Conservation (phyloP, 2,113 vertebrate genomes). For the Ictalurus punctatus region DNA sequence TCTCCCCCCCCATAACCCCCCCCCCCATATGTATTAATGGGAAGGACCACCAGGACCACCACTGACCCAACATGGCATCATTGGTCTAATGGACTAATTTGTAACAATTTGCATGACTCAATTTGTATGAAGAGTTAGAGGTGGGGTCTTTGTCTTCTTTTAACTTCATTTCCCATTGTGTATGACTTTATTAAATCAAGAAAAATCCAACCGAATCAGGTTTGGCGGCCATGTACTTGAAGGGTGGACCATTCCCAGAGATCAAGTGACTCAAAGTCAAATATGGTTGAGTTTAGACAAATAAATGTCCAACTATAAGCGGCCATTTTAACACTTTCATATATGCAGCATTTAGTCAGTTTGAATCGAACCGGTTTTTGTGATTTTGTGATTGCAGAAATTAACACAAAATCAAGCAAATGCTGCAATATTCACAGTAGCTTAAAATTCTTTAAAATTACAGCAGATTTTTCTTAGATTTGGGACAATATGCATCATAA, state of each 20-base stretch:
- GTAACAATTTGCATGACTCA: constrained; percentile 4
- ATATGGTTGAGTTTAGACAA: background rate
- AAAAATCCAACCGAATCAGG: background rate
- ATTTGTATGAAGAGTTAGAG: background rate
- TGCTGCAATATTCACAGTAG: no score
- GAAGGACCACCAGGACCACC: background rate
- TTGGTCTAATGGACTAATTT: constrained; percentile 2
- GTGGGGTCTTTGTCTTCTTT: background rate
- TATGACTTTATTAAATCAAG: background rate
- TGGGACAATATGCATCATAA: no score
- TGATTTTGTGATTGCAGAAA: no score
- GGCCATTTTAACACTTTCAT: background rate
- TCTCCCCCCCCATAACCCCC: background rate
- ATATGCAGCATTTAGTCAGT: background rate
- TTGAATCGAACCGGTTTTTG: background rate
- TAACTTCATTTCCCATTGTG: background rate
- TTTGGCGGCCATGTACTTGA: background rate
- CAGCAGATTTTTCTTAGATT: no score
- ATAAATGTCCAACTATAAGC: background rate
- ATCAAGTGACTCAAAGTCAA: background rate
- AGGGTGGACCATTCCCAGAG: no score
- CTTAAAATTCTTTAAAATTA: no score
- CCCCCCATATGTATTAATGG: background rate
- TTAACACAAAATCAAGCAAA: no score
- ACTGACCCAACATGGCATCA: background rate